Evolutionary conservation across 2,113 vertebrate species (phyloP).

Genomic region (Petaurus breviceps): DNA sequence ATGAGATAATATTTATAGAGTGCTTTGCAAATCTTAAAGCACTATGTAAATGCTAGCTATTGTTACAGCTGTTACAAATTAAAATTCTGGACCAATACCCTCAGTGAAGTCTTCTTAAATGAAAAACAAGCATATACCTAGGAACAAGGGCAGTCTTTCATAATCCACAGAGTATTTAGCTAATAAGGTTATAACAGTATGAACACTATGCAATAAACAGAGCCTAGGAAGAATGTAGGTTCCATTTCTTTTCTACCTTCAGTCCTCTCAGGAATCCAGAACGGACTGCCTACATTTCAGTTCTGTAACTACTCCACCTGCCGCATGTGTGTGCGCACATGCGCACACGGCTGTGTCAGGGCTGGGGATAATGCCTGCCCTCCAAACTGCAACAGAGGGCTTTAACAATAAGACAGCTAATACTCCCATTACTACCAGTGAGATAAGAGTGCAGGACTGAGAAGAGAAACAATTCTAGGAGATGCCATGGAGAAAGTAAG

Average conservation of each 20-base stretch:
- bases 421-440: not conserved
- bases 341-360: too few species aligned
- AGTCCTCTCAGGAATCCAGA: not conserved
- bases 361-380: not conserved
- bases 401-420: not conserved
- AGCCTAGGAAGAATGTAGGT: not conserved
- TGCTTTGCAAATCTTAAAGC: not conserved
- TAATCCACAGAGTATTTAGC: not conserved
- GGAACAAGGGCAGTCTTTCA: slow-evolving; percentile 12
- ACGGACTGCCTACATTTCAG: not conserved
- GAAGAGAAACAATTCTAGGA: not conserved
- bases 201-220: not conserved
- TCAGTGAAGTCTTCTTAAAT: slow-evolving; percentile 56
- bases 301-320: not conserved
- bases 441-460: not conserved
- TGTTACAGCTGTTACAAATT: slow-evolving; percentile 62
- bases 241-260: not conserved
- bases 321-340: not conserved
- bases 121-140: slow-evolving; percentile 50
- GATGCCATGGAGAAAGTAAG: not conserved
- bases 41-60: not conserved
- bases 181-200: not conserved
- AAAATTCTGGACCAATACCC: slow-evolving; percentile 66
- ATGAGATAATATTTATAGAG: not conserved
- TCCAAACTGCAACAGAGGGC: not conserved